Evolutionary conservation across 2,797 vertebrate species (phyloP), one percentile per base, ranked within the genome.

Genomic region (Lagorchestes hirsutus): DNA sequence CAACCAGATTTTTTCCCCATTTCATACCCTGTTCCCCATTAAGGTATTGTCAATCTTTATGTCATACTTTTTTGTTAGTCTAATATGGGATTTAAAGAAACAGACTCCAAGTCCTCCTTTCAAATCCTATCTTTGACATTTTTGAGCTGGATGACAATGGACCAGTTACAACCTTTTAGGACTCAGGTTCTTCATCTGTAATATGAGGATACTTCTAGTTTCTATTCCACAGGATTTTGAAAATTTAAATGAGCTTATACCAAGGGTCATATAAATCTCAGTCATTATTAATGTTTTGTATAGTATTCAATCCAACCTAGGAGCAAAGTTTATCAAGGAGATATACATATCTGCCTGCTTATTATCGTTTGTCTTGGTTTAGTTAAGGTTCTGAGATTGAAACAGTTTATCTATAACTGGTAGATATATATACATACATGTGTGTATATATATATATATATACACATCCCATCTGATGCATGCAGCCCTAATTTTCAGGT

Each of bases 111-210:
- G 59, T 12, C 31, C 59, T 62, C 59, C 12, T 62, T 62, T 93
- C 74, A 93, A 95, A 93, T 54, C 27, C 5, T 93, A 46, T 27
- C 29, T 94, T 87, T 94, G 67, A 92, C 57, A 92, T 52, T 58
- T 67, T 11, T 92, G 55, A 57, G 90, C 54, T 93, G 74, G 46
- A 93, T 92, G 55, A 55, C 9, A 28, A 28, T 58, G 57, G 27
- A 58, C 6, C 82, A 95, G 87, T 90, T 54, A 93, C 31, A 93
- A 94, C 52, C 67, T 90, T 91, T 6, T 74, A 54, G 57, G 90
- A 93, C 22, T 87, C 91, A 28, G n/a, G 56, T 91, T 94, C 10
- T 62, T 92, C 5, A 93, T 87, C 52, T 56, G 13, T 67, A 58
- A 93, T 91, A 91, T 52, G 56, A 92, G 55, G 40, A 95, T 91